A percentile compares a stretch with the other conserved stretches of the same genome.
Evolutionary conservation across 2,888 invertebrate genomes (phyloP).

Genomic region (Diaphora mendica): DNA sequence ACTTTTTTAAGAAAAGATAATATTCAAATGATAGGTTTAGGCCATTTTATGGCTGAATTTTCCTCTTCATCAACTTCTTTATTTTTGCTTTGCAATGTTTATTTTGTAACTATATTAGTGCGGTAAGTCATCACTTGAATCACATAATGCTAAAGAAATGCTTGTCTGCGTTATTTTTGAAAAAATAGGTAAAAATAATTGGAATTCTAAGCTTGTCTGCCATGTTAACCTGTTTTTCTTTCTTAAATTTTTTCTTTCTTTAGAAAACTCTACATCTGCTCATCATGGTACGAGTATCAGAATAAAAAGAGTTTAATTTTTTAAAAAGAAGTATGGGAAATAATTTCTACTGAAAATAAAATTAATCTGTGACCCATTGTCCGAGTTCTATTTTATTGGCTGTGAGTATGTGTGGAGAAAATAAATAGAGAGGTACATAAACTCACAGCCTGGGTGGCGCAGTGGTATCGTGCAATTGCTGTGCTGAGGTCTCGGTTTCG

Average conservation of each 20-base stretch:
- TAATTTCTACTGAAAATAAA: no score
- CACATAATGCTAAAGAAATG: neutral
- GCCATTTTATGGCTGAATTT: neutral
- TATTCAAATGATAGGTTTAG: neutral
- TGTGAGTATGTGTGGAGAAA: no score
- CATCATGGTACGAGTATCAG: neutral
- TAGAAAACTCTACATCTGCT: neutral
- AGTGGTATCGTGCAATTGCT: no score
- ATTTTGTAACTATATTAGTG: neutral
- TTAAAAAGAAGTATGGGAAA: no score
- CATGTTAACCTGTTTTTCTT: neutral
- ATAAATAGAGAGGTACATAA: no score
- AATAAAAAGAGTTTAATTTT: no score
- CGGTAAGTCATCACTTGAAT: neutral
- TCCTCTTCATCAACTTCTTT: neutral
- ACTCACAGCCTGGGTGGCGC: no score
- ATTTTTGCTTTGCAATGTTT: neutral
- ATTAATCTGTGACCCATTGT: no score
- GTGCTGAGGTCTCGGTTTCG: no score
- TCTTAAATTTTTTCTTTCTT: neutral
- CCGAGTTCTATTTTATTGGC: no score
- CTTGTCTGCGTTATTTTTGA: neutral
- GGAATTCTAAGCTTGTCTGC: neutral
- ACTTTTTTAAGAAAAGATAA: neutral
- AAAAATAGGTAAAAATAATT: neutral